Evolutionary conservation across 2,113 vertebrate genomes (phyloP).

Genomic region (Bubalus kerabau): DNA sequence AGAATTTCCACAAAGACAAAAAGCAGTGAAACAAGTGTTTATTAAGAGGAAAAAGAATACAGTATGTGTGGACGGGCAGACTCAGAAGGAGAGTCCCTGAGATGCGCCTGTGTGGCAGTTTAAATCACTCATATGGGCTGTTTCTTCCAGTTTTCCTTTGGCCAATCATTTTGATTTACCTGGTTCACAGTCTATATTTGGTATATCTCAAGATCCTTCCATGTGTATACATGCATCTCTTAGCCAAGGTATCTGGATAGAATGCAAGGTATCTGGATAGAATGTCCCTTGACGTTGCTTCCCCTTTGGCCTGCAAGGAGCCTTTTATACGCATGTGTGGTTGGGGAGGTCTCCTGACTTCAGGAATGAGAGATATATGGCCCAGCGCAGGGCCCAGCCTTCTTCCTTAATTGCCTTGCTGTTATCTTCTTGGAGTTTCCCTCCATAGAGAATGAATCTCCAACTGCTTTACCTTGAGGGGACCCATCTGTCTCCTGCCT

Average conservation of each 20-base stretch:
- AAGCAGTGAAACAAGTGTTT: neutral
- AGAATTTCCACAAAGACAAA: neutral
- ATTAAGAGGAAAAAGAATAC: neutral
- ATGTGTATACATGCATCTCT: neutral
- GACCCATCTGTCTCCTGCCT: neutral
- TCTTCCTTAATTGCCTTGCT: neutral
- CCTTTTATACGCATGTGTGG: neutral
- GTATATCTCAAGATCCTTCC: neutral
- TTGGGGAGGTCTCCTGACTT: neutral
- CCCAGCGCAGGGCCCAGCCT: neutral
- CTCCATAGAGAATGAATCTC: neutral
- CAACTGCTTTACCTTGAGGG: neutral
- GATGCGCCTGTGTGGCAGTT: neutral
- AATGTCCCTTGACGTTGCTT: neutral
- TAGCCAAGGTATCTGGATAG: neutral
- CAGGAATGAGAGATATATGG: neutral
- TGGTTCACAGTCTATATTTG: neutral
- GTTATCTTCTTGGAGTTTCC: neutral
- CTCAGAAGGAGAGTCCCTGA: neutral
- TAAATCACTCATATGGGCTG: neutral
- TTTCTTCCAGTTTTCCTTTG: neutral
- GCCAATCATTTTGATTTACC: neutral
- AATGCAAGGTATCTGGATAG: neutral
- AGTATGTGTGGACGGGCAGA: neutral
- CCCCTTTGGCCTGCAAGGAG: neutral